phyloP scores from a whole-genome alignment of 1,140 invertebrate species.

The Cyrtorhinus lividipennis region DNA sequence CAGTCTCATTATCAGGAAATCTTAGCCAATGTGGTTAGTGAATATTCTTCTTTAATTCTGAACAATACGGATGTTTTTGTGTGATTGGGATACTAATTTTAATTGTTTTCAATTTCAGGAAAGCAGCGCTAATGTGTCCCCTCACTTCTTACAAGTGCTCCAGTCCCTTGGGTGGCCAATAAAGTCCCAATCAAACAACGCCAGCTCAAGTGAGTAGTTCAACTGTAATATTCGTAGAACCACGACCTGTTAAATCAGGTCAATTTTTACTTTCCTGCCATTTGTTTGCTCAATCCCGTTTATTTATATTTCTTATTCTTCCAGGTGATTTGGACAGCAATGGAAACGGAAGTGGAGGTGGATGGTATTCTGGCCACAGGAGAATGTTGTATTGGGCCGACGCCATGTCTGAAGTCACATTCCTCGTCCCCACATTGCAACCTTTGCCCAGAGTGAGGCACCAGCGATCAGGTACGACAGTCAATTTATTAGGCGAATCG shows the following conservation, averaged over 20 bases:
- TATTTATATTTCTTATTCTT: no score
- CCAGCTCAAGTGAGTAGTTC: not conserved
- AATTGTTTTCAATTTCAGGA: conserved; percentile 13
- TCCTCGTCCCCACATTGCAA: conserved; percentile 68
- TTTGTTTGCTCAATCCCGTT: no score
- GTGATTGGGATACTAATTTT: not conserved
- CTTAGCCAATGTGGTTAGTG: conserved; percentile 60
- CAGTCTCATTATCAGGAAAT: conserved; percentile 65
- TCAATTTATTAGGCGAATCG: no score
- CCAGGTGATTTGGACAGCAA: not conserved
- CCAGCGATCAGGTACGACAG: conserved; percentile 13
- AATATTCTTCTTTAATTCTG: conserved; percentile 17
- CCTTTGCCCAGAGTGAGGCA: conserved; percentile 27
- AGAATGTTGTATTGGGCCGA: conserved; percentile 93
- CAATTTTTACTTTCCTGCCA: no score
- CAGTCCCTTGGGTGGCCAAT: conserved; percentile 75
- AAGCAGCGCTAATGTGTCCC: conserved; percentile 35
- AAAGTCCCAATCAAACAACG: not conserved
- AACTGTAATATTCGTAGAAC: no score
- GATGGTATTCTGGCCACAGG: conserved; percentile 53
- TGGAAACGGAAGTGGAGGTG: conserved; percentile 24
- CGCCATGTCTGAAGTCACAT: conserved; percentile 82
- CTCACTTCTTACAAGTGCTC: conserved; percentile 65
- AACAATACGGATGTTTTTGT: not conserved
- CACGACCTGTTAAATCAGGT: no score